A percentile compares a stretch with the other conserved stretches of the same genome.
phyloP scores from a whole-genome alignment of 2,113 vertebrate genomes.

The Cebidichthys violaceus region DNA sequence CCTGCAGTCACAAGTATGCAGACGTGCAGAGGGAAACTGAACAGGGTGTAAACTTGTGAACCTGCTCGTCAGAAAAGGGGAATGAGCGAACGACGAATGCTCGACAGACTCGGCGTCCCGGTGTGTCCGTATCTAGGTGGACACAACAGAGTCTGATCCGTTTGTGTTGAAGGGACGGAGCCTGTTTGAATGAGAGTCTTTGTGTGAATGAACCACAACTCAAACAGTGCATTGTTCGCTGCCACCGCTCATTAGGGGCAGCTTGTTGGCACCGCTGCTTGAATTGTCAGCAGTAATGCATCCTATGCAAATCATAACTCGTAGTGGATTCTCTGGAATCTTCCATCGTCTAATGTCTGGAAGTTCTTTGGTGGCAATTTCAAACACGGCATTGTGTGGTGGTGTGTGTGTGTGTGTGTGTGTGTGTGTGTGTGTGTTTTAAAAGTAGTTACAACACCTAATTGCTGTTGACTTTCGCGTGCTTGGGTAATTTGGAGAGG shows the following conservation, averaged over 20 bases:
- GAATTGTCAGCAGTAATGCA: conserved; percentile 27
- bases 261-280: conserved; percentile 50
- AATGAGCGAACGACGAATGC: conserved; percentile 2
- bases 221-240: conserved; percentile 49
- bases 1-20: conserved; percentile 77
- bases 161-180: conserved; percentile 28
- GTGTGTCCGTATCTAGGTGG: conserved; percentile 40
- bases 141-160: conserved; percentile 40
- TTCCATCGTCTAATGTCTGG: conserved; percentile 23
- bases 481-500: conserved; percentile 4
- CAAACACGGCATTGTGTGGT: conserved; percentile 11
- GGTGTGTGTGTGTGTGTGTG: background rate
- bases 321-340: conserved; percentile 49
- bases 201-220: conserved; percentile 30
- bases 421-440: background rate
- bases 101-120: conserved; percentile 15
- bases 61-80: conserved; percentile 60
- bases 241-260: conserved; percentile 48
- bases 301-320: conserved; percentile 64
- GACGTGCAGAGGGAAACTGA: conserved; percentile 50
- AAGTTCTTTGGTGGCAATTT: conserved; percentile 38
- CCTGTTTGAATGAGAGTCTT: conserved; percentile 39
- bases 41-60: conserved; percentile 77
- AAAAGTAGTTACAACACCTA: conserved; percentile 34
- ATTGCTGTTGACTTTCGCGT: conserved; percentile 28